These are phyloP conservation scores for Plemyria rubiginata DNA, from an alignment of 2,888 invertebrate genomes.

Conservation along the genomic window DNA sequence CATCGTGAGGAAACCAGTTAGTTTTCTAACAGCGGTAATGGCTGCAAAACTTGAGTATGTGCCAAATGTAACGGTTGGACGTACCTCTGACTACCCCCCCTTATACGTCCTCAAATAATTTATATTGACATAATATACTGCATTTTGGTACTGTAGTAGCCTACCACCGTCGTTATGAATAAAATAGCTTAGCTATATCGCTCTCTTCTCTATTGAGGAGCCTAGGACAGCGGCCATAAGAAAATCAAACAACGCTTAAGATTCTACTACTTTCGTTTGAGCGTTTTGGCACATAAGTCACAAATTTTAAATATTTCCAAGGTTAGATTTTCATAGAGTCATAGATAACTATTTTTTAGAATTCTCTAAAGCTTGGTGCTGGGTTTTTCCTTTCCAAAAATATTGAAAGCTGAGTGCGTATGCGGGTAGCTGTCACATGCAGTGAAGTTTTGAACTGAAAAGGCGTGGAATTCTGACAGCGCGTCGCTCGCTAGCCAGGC, in stretches of 20 bases:
- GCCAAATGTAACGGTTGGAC: too few species aligned
- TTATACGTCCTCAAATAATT: too few species aligned
- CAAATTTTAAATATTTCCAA: constrained; percentile 17
- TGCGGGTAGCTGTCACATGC: constrained; percentile 37
- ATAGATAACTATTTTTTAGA: neutral
- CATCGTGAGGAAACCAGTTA: too few species aligned
- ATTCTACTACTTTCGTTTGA: constrained; percentile 18
- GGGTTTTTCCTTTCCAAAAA: constrained; percentile 4
- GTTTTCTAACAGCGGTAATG: too few species aligned
- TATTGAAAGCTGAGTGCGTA: constrained; percentile 15
- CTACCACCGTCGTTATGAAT: too few species aligned
- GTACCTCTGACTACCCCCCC: too few species aligned
- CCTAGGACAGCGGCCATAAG: constrained; percentile 14
- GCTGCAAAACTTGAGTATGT: too few species aligned
- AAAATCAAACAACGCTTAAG: constrained; percentile 22
- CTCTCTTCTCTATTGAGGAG: too few species aligned
- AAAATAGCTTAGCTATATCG: too few species aligned
- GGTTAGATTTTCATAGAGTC: neutral
- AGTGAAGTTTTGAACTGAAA: constrained; percentile 39
- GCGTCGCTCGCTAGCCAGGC: constrained; percentile 36
- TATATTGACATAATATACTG: too few species aligned
- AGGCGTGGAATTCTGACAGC: constrained; percentile 42
- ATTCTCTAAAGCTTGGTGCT: neutral
- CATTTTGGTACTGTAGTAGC: too few species aligned
- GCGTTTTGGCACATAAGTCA: constrained; percentile 26